These are phyloP conservation scores for Pantherophis vulpinus DNA, from an alignment of 2,797 vertebrate species.

Conservation along the genomic window DNA sequence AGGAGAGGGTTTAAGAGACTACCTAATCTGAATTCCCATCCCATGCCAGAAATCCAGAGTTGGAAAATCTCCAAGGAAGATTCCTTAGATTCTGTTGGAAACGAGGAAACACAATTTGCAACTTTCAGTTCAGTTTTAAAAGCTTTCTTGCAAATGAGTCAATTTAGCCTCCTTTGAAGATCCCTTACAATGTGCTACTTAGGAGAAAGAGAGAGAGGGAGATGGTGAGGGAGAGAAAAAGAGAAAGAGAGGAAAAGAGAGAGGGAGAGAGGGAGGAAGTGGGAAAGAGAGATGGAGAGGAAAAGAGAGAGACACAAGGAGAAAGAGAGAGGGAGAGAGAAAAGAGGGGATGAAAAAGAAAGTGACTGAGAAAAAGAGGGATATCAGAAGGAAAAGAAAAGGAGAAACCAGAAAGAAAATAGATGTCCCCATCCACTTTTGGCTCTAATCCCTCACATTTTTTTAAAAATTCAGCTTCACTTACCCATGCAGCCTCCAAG, in stretches of 20 bases:
- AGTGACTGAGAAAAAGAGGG: background rate
- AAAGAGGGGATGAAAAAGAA: background rate
- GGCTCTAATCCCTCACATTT: background rate
- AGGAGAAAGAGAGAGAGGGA: background rate
- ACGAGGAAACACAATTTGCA: background rate
- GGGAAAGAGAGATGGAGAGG: background rate
- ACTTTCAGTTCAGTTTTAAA: background rate
- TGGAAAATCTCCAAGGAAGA: background rate
- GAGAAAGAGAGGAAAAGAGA: fast-evolving
- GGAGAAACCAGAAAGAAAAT: background rate
- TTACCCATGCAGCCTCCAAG: background rate
- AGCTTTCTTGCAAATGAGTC: background rate
- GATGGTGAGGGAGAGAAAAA: too few relatives aligned
- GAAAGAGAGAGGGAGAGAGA: background rate
- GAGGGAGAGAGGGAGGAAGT: background rate
- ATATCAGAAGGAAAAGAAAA: background rate
- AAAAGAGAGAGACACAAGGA: background rate
- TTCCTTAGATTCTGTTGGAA: background rate
- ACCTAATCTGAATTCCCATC: background rate
- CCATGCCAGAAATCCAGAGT: background rate
- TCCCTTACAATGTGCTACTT: background rate
- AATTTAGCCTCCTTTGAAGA: background rate
- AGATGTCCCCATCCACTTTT: background rate
- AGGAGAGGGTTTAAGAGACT: background rate
- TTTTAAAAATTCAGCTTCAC: background rate